Base-by-base conservation (phyloP, 2,888 invertebrate species). In the Priocnemis perturbator region DNA sequence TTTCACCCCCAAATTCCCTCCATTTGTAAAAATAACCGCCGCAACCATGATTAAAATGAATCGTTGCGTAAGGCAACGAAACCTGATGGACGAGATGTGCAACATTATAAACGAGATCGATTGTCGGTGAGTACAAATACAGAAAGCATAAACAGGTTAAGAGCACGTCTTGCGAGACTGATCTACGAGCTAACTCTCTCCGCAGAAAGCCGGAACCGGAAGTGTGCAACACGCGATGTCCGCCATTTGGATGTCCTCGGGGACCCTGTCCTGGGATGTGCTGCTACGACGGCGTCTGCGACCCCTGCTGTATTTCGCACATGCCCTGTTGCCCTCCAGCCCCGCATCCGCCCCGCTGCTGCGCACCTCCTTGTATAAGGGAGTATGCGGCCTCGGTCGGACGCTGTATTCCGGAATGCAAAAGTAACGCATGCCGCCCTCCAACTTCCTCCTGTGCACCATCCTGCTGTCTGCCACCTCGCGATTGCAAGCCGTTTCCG, bases 221-320 rank as follows among this genome's bases (percentile, higher is more conserved):
- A 68, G 64, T 78, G 0, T 86, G 85, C 57, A 86, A 86, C 37
- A 57, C 74, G 5, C 77, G 80, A 48, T 86, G 86, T 59, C 85
- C 86, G 37, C 84, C 86, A 30, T 71, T 84, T 0, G 85, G 85
- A 17, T 85, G 85, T 61, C 82, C 85, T 2, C 63, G 63, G 45
- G 86, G 85, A 53, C 83, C 85, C 2, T 86, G 84, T 65, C 84
- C 83, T n/a, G 85, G 85, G 21, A 74, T 81, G 63, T 84, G 82
- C 53, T 80, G 77, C 19, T 74, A 74, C 52, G 68, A 78, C 2
- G 79, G 79, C n/a, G 60, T 69, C 17, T 79, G 76, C 59, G 82
- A 85, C 65, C 69, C 85, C 14, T 85, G 83, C 58, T 81, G 80
- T 67, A 20, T 78, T 0, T 83, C 85, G 0, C 62, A 78, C 52